Base-by-base conservation (phyloP, 2,888 invertebrate genomes). In the Chymomyza fuscimana region DNA sequence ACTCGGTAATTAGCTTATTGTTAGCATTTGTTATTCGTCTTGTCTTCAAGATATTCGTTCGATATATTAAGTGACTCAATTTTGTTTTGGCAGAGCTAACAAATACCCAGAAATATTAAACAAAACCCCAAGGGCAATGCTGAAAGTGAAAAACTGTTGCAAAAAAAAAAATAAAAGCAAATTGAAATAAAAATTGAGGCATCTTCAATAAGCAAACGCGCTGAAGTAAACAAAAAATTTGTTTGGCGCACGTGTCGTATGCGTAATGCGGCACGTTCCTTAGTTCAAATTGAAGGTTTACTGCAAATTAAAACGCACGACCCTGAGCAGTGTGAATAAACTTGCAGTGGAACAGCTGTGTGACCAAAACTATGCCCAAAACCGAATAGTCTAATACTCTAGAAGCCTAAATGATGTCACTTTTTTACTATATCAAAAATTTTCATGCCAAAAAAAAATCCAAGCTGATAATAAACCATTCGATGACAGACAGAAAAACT, bases 161-260 rank as follows among this genome's bases (percentile, higher is more conserved):
- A 15, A 36, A 60, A 12, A 36, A 32, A 2, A 32, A 60, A 61
- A 61, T 0, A 61, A 15, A 36, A 25, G 25, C 32, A 59, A 59
- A 59, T 5, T 32, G 29, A 15, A 46, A 10, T 12, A 4, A 12
- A 46, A 46, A 46, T 12, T 46, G 12, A 46, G 40, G 40, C 40
- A 46, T 10, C 40, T 46, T 46, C 12, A 4, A 12, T 10, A 54
- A n/a, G 54, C 15, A 54, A 54, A 54, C 1, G 54, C 7, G 22
- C 16, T 54, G 54, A 16, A 54, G 16, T 19, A 12, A 19, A 54
- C 22, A 22, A 54, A 19, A 19, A 22, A 58, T 29, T 9, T 25
- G 29, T 29, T 29, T 9, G 25, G 22, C 58, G 16, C 58, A 58
- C 58, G 58, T 58, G 58, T 58, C 58, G 58, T 58, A 58, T 58